Evolutionary conservation across 2,113 vertebrate genomes (phyloP).

Genomic region (Lampris megalopsis): DNA sequence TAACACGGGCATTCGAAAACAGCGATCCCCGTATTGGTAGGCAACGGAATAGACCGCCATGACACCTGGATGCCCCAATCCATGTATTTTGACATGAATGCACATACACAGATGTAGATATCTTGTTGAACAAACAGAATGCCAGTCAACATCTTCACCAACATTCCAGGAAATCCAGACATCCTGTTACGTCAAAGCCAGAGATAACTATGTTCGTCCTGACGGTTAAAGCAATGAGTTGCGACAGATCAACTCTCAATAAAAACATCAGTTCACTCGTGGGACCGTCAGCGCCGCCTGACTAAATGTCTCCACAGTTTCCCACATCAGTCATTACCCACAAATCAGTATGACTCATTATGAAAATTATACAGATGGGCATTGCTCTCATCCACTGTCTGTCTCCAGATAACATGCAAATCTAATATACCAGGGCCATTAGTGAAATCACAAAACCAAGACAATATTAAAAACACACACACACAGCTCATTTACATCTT

Average conservation of each 20-base stretch:
- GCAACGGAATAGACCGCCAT: no score
- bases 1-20: no score
- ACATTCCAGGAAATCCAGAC: no score
- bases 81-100: no score
- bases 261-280: no score
- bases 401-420: neutral
- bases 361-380: neutral
- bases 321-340: constrained; percentile 3
- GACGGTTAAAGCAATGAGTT: constrained; percentile 13
- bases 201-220: constrained; percentile 8
- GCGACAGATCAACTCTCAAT: constrained; percentile 8
- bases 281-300: constrained; percentile 20
- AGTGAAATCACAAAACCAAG: neutral
- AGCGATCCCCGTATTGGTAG: no score
- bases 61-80: no score
- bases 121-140: no score
- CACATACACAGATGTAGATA: no score
- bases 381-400: neutral
- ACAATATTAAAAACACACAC: neutral
- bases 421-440: neutral
- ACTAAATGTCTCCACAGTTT: neutral
- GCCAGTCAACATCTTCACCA: neutral
- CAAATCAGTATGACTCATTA: constrained; percentile 13
- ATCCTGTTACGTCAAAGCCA: constrained; percentile 6
- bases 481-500: neutral